Evolutionary conservation across 1,140 invertebrate species (phyloP), one percentile per base, ranked within the genome.

Genomic region (Lithobius niger): DNA sequence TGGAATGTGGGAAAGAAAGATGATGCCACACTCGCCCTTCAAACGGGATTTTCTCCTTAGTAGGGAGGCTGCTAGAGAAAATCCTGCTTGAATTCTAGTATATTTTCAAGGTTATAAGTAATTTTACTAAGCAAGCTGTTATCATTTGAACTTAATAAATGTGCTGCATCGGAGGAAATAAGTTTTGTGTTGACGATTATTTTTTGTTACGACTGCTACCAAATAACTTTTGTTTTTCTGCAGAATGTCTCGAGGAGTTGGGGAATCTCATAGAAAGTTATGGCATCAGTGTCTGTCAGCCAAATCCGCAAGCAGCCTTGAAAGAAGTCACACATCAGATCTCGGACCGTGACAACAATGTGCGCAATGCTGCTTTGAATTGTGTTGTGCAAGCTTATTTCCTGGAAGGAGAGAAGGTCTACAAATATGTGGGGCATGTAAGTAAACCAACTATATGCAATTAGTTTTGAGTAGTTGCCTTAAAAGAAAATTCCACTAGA

Each of bases 301-400:
- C 86, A 0, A 78, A 80, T 1, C 81, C 84, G 0, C 76, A 78
- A 44, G 78, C 78, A 16, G 82, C 88, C n/a, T 67, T 97, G 1
- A 92, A 93, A 68, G 86, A 93, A 73, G 82, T 99, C 18, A 91
- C 92, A 0, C 83, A 84, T 45, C 92, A 96, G 66, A 96, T 99
- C 63, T 83, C 88, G 1, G 94, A 99, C 72, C 73, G 92, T 27
- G 95, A 99, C 71, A 97, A 92, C 72, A 82, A 83, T n/a, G 95
- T 98, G 42, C 76, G 95, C 52, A 96, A 88, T 70, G 92, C 92
- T 13, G 93, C 95, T 1, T 74, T 98, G 1, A 98, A 97, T 73
- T 89, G 88, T 62, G 81, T 96, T 44, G 87, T 96, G 16, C 81
- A 86, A 62, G 92, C 86, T 0, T 97, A 91, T 69, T 85, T 84